Percentiles rank a stretch among this genome's conserved stretches.
Evolutionary conservation across 2,888 invertebrate genomes (phyloP).

Genomic region (Andrena praecox): DNA sequence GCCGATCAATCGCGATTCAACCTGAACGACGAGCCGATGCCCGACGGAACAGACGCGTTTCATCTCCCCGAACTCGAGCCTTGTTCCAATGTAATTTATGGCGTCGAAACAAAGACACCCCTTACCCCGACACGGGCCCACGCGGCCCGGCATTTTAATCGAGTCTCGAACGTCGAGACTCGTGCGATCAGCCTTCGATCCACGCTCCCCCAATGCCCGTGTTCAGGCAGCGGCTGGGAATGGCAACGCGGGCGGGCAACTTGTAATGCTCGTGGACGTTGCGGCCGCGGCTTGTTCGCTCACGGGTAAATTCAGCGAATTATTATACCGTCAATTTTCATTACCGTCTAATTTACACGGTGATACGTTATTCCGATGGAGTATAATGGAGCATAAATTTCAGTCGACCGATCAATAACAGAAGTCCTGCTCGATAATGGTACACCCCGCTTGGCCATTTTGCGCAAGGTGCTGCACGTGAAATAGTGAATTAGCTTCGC

Average conservation of each 20-base stretch:
- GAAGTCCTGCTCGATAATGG: constrained; percentile 9
- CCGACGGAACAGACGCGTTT: constrained; percentile 16
- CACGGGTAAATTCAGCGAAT: constrained; percentile 47
- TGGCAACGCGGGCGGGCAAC: constrained; percentile 29
- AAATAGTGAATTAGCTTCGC: background rate
- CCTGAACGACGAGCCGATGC: constrained; percentile 36
- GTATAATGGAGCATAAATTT: constrained; percentile 54
- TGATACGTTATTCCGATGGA: constrained; percentile 49
- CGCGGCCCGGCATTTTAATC: constrained; percentile 48
- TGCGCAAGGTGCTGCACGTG: background rate
- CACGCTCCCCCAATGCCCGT: background rate
- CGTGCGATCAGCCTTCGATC: constrained; percentile 1
- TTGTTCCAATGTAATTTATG: constrained; percentile 47
- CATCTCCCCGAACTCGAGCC: constrained; percentile 14
- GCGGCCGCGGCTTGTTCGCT: constrained; percentile 2
- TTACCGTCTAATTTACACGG: constrained; percentile 52
- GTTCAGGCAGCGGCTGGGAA: background rate
- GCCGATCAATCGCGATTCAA: constrained; percentile 54
- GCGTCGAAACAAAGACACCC: constrained; percentile 33
- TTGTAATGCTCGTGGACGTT: constrained; percentile 21
- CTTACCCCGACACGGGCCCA: background rate
- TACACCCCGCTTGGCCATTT: background rate
- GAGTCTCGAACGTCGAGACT: constrained; percentile 11
- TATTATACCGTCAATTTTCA: constrained; percentile 63
- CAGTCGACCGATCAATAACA: constrained; percentile 42